These are phyloP conservation scores for Indri indri DNA, from an alignment of 2,113 vertebrate genomes.

Conservation along the genomic window DNA sequence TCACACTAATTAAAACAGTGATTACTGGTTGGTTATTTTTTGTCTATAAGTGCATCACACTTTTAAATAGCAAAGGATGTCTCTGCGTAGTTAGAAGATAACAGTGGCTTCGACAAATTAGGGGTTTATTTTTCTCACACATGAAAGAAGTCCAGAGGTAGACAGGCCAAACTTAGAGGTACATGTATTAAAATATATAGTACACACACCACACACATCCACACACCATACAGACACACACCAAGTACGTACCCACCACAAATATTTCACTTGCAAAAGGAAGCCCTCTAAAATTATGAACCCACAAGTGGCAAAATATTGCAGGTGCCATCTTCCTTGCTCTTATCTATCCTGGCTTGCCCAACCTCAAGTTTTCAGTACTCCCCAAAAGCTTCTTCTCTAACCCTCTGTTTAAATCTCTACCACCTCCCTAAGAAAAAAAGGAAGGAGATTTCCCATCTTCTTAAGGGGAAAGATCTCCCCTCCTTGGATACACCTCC, in stretches of 20 bases:
- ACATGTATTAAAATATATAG: not conserved
- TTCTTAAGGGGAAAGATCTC: not conserved
- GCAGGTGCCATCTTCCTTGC: not conserved
- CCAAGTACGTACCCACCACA: too few species aligned
- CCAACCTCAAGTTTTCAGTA: not conserved
- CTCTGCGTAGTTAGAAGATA: not conserved
- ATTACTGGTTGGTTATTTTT: not conserved
- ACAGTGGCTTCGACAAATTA: not conserved
- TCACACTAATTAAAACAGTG: not conserved
- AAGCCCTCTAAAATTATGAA: not conserved
- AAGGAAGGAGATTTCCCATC: not conserved
- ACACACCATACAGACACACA: too few species aligned
- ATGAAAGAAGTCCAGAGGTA: not conserved
- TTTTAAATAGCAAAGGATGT: not conserved
- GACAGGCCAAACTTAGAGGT: not conserved
- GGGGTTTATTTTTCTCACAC: not conserved
- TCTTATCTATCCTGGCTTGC: not conserved
- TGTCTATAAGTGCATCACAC: not conserved
- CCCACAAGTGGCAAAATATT: not conserved
- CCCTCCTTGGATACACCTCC: not conserved
- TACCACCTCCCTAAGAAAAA: not conserved
- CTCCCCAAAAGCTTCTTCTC: not conserved
- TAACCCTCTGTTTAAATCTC: not conserved
- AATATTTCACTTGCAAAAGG: not conserved
- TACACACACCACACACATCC: too few species aligned